These are phyloP conservation scores for Turritopsis rubra DNA, from an alignment of 30 jellyfish, hydroid and myxozoan species.

Conservation along the genomic window DNA sequence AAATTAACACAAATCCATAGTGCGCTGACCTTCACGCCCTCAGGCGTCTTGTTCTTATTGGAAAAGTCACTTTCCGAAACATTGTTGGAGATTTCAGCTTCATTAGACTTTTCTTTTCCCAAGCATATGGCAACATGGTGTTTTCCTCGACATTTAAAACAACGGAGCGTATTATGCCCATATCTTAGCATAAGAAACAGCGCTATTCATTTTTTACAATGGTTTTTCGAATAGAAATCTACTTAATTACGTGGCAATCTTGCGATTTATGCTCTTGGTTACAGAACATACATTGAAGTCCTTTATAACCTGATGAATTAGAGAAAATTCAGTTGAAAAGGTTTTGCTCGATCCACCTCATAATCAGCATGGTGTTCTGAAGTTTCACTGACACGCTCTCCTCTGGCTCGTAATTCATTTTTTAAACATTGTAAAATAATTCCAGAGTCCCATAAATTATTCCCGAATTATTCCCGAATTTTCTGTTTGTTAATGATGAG, in stretches of 20 bases:
- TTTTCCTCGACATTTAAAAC: not conserved
- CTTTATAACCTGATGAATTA: not conserved
- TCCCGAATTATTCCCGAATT: no score
- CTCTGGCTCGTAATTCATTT: not conserved
- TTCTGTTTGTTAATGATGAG: not conserved
- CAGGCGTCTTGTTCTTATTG: not conserved
- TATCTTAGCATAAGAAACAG: not conserved
- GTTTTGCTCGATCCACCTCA: not conserved
- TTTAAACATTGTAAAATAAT: not conserved
- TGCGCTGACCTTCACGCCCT: not conserved
- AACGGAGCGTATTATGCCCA: not conserved
- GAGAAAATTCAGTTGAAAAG: not conserved
- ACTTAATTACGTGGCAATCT: not conserved
- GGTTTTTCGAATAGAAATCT: not conserved
- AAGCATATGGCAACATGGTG: not conserved
- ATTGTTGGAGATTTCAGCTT: not conserved
- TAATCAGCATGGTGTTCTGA: not conserved
- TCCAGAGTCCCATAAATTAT: not conserved
- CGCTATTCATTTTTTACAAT: not conserved
- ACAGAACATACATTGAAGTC: not conserved
- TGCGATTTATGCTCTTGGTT: not conserved
- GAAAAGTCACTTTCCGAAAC: not conserved
- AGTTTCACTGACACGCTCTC: not conserved
- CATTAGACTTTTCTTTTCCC: not conserved
- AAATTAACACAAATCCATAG: no score